These are phyloP conservation scores for Thalassarche chlororhynchos DNA, from an alignment of 2,113 vertebrate species.

Conservation along the genomic window DNA sequence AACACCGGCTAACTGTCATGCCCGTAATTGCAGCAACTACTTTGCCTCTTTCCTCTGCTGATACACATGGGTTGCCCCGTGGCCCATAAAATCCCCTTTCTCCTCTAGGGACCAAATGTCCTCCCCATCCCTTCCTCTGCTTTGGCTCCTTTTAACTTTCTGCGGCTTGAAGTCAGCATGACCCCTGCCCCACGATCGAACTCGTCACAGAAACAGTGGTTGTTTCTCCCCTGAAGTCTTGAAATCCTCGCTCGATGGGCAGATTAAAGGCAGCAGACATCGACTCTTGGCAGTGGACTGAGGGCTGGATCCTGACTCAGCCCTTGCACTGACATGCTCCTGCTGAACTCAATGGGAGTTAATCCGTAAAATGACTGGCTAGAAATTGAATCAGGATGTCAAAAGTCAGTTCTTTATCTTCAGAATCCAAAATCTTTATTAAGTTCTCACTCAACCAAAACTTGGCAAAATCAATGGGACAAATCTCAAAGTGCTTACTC, in stretches of 20 bases:
- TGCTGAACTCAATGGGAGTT: conserved; percentile 24
- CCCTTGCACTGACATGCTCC: neutral
- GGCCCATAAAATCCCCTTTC: neutral
- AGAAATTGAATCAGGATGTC: conserved; percentile 55
- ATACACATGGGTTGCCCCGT: neutral
- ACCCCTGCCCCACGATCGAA: neutral
- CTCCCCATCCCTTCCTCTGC: neutral
- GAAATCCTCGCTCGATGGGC: neutral
- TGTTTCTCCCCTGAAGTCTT: neutral
- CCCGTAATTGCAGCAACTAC: neutral
- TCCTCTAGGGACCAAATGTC: neutral
- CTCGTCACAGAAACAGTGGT: neutral
- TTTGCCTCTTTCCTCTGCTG: neutral
- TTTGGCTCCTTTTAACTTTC: neutral
- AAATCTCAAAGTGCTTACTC: conserved; percentile 39
- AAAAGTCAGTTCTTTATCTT: conserved; percentile 55
- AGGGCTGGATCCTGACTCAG: conserved; percentile 19
- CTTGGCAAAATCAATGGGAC: conserved; percentile 57
- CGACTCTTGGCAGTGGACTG: neutral
- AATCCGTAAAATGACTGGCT: conserved; percentile 19
- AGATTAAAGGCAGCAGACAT: neutral
- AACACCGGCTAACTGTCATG: accelerated
- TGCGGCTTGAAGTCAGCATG: neutral
- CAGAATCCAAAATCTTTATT: conserved; percentile 57
- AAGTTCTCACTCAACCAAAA: conserved; percentile 58